These are phyloP conservation scores for Zeuzera pyrina DNA, from an alignment of 2,888 invertebrate genomes.

Conservation along the genomic window DNA sequence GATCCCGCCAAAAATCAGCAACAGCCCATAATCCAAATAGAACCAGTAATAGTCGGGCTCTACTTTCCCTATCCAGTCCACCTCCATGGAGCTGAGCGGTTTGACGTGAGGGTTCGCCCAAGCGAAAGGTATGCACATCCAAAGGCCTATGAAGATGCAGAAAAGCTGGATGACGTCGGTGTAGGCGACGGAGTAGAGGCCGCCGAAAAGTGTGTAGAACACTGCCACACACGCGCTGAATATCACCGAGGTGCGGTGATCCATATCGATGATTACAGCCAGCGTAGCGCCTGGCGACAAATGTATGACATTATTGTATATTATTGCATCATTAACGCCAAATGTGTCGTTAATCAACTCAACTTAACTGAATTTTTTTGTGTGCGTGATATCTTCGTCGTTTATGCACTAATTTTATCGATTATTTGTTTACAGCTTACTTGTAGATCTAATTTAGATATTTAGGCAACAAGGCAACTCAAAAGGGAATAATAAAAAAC, in stretches of 20 bases:
- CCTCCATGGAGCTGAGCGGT: constrained; percentile 85
- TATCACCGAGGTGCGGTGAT: constrained; percentile 93
- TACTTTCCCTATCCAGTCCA: constrained; percentile 91
- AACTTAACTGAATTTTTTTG: no score
- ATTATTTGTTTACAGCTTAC: no score
- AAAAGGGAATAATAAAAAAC: no score
- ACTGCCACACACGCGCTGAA: constrained; percentile 97
- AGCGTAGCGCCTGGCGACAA: constrained; percentile 87
- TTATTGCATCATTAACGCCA: no score
- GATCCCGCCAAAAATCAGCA: constrained; percentile 95
- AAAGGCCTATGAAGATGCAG: constrained; percentile 97
- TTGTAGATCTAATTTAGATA: no score
- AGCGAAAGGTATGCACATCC: constrained; percentile 98
- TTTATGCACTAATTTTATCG: no score
- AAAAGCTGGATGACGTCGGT: constrained; percentile 98
- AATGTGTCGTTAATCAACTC: no score
- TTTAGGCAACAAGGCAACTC: no score
- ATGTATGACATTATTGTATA: no score
- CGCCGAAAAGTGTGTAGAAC: constrained; percentile 97
- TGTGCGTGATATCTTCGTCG: no score
- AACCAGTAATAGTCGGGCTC: constrained; percentile 81
- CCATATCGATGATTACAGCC: constrained; percentile 97
- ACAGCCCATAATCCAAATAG: constrained; percentile 90
- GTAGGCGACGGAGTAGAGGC: constrained; percentile 98
- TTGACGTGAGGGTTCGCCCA: constrained; percentile 90